Percentiles rank a stretch among this genome's conserved stretches.
These are phyloP conservation scores for Hydrotaea diabolus DNA, from an alignment of 2,888 invertebrate species.

Conservation along the genomic window DNA sequence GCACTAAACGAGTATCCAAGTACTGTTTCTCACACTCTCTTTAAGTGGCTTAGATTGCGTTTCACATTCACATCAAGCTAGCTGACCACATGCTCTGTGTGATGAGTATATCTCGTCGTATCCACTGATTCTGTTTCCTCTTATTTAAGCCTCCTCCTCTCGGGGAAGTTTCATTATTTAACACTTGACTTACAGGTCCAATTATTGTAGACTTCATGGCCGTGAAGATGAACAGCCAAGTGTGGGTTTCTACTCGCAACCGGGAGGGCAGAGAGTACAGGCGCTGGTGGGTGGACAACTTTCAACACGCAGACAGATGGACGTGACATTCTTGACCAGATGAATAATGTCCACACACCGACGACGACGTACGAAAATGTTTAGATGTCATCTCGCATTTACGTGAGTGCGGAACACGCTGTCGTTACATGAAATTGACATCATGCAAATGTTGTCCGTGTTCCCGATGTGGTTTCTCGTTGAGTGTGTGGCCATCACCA, in stretches of 20 bases:
- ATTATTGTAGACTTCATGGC: slow-evolving; percentile 41
- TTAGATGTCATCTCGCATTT: neutral
- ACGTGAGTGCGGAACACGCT: neutral
- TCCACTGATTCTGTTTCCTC: neutral
- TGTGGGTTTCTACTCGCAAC: neutral
- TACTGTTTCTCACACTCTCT: too few relatives aligned
- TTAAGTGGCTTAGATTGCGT: too few relatives aligned
- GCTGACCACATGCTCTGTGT: too few relatives aligned
- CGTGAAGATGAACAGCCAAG: neutral
- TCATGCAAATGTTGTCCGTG: slow-evolving; percentile 15
- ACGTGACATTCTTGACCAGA: slow-evolving; percentile 61
- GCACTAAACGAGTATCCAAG: too few relatives aligned
- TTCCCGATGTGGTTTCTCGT: neutral
- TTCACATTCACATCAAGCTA: too few relatives aligned
- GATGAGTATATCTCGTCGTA: too few relatives aligned
- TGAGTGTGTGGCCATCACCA: too few relatives aligned
- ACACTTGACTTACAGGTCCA: slow-evolving; percentile 59
- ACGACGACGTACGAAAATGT: neutral
- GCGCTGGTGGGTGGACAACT: slow-evolving; percentile 34
- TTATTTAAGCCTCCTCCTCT: neutral
- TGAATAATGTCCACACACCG: slow-evolving; percentile 8
- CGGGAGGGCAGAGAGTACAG: neutral
- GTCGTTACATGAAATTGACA: slow-evolving; percentile 4
- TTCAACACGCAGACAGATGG: slow-evolving; percentile 27
- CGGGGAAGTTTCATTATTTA: slow-evolving; percentile 10